These are phyloP conservation scores for Steatornis caripensis DNA, from an alignment of 2,113 vertebrate species.

Conservation along the genomic window DNA sequence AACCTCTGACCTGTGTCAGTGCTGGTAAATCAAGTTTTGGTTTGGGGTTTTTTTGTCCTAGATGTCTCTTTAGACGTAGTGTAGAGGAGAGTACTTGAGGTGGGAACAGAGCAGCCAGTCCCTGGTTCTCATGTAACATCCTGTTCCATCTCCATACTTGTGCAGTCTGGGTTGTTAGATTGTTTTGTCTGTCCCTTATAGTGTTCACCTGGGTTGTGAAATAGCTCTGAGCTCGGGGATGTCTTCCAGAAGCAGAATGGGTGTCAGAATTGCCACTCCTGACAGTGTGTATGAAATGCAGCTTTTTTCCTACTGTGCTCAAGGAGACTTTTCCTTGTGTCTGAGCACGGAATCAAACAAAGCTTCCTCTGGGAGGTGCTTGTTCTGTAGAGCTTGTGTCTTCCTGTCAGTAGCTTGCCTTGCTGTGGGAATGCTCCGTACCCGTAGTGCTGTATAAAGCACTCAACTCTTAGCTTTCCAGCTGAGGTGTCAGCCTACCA, in stretches of 20 bases:
- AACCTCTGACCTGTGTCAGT: not conserved
- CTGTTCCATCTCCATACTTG: not conserved
- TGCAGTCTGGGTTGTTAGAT: accelerated
- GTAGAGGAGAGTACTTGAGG: not conserved
- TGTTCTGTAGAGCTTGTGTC: accelerated
- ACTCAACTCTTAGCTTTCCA: not conserved
- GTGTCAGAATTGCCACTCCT: not conserved
- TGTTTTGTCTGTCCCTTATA: not conserved
- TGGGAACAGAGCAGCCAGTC: not conserved
- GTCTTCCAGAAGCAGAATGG: not conserved
- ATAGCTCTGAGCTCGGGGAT: not conserved
- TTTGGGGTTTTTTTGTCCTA: not conserved
- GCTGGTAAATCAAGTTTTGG: not conserved
- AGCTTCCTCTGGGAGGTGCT: not conserved
- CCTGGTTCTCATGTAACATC: not conserved
- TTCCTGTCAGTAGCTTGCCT: not conserved
- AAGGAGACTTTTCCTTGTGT: not conserved
- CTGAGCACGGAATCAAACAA: not conserved
- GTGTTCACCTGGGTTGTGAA: not conserved
- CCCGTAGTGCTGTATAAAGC: not conserved
- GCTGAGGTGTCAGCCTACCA: not conserved
- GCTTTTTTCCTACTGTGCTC: not conserved
- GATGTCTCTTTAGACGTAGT: not conserved
- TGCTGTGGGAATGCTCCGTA: not conserved
- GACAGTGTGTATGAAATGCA: not conserved